phyloP scores from a whole-genome alignment of 2,888 invertebrate species.

The Hydroisotoma schaefferi region DNA sequence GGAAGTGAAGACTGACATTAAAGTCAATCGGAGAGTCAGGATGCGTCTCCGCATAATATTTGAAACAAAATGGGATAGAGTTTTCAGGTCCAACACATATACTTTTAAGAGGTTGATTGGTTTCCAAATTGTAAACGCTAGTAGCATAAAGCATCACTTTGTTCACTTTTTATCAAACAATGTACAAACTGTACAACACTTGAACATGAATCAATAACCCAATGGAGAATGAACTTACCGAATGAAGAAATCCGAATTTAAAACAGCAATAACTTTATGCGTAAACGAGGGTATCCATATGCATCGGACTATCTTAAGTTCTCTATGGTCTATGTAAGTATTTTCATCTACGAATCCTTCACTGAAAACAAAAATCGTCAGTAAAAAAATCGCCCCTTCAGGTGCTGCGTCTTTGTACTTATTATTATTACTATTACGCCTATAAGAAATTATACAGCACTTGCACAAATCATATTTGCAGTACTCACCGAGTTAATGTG shows the following conservation, averaged over 20 bases:
- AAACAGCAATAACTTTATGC: slow-evolving; percentile 9
- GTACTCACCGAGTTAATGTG: not conserved
- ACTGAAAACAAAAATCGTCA: no score
- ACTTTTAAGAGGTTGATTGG: slow-evolving; percentile 16
- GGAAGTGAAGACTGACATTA: slow-evolving; percentile 34
- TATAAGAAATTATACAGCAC: no score
- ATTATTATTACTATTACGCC: no score
- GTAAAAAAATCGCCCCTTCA: no score
- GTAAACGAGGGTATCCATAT: slow-evolving; percentile 30
- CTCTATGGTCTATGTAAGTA: slow-evolving; percentile 33
- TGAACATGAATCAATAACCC: not conserved
- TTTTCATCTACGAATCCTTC: slow-evolving; percentile 18
- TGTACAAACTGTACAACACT: not conserved
- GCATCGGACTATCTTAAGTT: slow-evolving; percentile 33
- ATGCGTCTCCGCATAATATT: slow-evolving; percentile 24
- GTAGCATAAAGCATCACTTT: slow-evolving; percentile 4
- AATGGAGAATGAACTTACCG: not conserved
- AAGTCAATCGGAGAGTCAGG: slow-evolving; percentile 37
- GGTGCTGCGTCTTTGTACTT: no score
- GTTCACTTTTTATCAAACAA: not conserved
- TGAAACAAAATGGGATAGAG: slow-evolving; percentile 21
- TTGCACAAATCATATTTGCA: no score
- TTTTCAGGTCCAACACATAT: slow-evolving; percentile 10
- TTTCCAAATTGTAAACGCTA: slow-evolving; percentile 29
- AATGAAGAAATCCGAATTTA: slow-evolving; percentile 28